Evolutionary conservation across 2,113 vertebrate genomes (phyloP), one percentile per base, ranked within the genome.

Genomic region (Genyomyrus donnyi): DNA sequence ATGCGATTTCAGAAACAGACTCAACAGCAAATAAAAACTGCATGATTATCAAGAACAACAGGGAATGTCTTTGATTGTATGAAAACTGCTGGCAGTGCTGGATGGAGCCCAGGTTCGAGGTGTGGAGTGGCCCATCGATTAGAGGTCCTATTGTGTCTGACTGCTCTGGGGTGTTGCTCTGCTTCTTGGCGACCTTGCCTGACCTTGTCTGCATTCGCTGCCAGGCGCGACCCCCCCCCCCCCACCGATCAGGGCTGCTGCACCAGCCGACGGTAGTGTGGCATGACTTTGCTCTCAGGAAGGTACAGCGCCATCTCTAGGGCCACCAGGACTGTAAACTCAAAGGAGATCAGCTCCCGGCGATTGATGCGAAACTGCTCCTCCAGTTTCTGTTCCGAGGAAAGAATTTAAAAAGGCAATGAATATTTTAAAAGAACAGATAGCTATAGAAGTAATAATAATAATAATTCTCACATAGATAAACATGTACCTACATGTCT

Each of bases 231-330:
- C 17, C 53, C 17, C 19, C 24, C 21, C 24, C n/a, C 42, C 49
- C 2, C 24, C 58, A 48, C 90, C 88, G 42, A 90, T 95, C 96
- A 97, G 77, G 95, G 95, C 93, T 97, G 96, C 94, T 98, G 97
- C 0, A 97, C 96, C 94, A 99, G 96, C 48, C 97, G 96, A 39
- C 97, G 94, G 94, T 98, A 99, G 85, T 99, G 98, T 88, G 98
- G 98, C 96, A 99, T 96, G 91, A 99, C 97, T 93, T 99, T 97
- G 92, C 95, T 97, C 91, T 99, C 98, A 0, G 98, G 98, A 31
- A 99, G 97, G 90, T 99, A 99, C 86, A 99, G 97, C 15, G 98
- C 98, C 92, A 99, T 98, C 94, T 99, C 97, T 96, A 99, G 94
- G 93, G 98, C 98, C 6, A 99, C 98, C 7, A 99, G 97, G 91